Evolutionary conservation across 2,888 invertebrate genomes (phyloP).

Genomic region (Eristalis tenax): DNA sequence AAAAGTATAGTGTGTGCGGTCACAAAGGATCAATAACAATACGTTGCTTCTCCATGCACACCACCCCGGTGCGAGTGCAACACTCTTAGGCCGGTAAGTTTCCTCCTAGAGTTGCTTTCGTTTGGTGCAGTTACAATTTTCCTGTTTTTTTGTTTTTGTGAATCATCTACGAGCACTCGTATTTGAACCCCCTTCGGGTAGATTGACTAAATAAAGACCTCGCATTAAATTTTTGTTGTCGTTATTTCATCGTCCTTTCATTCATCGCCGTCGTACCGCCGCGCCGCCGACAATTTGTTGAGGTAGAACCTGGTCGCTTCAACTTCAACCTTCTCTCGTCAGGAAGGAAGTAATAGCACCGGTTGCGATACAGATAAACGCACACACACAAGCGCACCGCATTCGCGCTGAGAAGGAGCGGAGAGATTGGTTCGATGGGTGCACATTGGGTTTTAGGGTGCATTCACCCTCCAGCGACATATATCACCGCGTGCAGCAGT

Average conservation of each 20-base stretch:
- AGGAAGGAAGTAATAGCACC: constrained; percentile 72
- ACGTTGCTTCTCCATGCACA: constrained; percentile 44
- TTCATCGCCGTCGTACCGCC: constrained; percentile 21
- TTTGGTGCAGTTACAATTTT: not conserved
- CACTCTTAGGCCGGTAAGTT: constrained; percentile 23
- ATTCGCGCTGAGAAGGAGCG: not conserved
- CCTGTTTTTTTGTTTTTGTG: constrained; percentile 10
- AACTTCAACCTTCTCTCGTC: constrained; percentile 48
- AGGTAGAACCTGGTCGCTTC: constrained; percentile 68
- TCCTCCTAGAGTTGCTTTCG: constrained; percentile 7
- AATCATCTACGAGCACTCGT: constrained; percentile 10
- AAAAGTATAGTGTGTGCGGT: constrained; percentile 59
- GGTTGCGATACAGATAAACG: constrained; percentile 58
- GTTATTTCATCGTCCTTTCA: constrained; percentile 23
- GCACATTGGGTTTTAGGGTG: constrained; percentile 63
- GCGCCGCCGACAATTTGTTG: constrained; percentile 64
- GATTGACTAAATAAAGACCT: constrained; percentile 68
- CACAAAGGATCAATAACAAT: constrained; percentile 71
- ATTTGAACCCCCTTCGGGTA: constrained; percentile 42
- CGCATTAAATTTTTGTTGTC: constrained; percentile 57
- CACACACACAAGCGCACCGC: not conserved
- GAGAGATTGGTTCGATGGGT: constrained; percentile 34
- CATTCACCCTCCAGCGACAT: constrained; percentile 70
- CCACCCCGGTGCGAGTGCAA: constrained; percentile 10
- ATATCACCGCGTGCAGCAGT: constrained; percentile 65